Evolutionary conservation across 2,888 invertebrate species (phyloP), one percentile per base, ranked within the genome.

Genomic region (Eledona agricola): DNA sequence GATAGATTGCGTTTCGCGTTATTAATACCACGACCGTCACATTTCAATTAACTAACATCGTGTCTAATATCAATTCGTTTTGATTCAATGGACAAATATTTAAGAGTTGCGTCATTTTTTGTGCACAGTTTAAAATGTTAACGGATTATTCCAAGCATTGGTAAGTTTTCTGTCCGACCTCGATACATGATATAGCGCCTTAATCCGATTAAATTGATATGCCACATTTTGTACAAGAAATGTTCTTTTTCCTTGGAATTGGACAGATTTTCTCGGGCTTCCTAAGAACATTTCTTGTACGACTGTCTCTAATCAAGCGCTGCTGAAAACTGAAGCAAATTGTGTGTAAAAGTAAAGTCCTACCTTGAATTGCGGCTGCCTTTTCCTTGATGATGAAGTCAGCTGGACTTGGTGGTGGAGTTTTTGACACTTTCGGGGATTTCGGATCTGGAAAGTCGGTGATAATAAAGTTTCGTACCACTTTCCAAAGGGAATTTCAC

Each of bases 331-430:
- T n/a, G n/a, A n/a, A n/a, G n/a, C n/a, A n/a, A n/a, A n/a, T n/a
- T n/a, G n/a, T n/a, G n/a, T n/a, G 6, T 38, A 7, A 29, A 43
- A 23, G 13, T 10, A 37, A 51, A 57, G 60, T 67, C 72, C 62
- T 71, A 77, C 77, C 76, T 73, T 77, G 75, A 59, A 71, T 63
- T 51, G 73, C 58, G 71, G 80, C 64, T 66, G 71, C 82, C 58
- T 78, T 72, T 52, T 81, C 81, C 67, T 76, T 78, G 55, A 77
- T 66, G 55, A 78, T 79, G 67, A 87, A 80, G 72, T 86, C 86
- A 45, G 86, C 85, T 22, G 86, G 87, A 62, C 86, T 87, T 3
- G 87, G 86, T 35, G 86, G 87, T 56, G 86, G 87, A 52, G 87
- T 87, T 72, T 84, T 85, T 20, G 85, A 83, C 65, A 84, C 81